Evolutionary conservation across 2,888 invertebrate genomes (phyloP), one percentile per base, ranked within the genome.

Genomic region (Xanthorhoe designata): DNA sequence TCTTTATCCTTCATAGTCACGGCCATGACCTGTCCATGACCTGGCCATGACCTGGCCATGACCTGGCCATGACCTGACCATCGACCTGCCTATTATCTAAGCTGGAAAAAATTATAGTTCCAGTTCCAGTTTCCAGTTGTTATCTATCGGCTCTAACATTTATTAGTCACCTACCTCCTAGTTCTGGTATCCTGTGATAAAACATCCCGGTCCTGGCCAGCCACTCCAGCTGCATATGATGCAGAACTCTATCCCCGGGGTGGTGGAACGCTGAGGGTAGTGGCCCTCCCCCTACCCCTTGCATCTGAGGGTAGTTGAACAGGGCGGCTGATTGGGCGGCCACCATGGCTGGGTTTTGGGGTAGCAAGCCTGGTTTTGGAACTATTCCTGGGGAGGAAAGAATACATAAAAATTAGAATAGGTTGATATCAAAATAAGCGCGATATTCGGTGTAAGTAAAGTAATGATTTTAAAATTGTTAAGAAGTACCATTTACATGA

Each of bases 151-250:
- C n/a, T n/a, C n/a, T n/a, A n/a, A n/a, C n/a, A n/a, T n/a, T n/a
- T 24, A 24, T 24, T 1, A 24, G 24, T 24, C 1, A 58, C 66
- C 94, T 75, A 96, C 97, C 97, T 79, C 97, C 95, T 58, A 98
- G 87, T 81, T 98, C 98, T 0, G 98, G 97, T 80, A 98, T 94
- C 83, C 98, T 94, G 50, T 98, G 98, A 83, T 98, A 98, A 75
- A 98, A 95, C 97, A 98, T 98, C 24, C 98, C 98, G 3, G 98
- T 97, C 77, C 98, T 95, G 5, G 98, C 98, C 71, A 98, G 93
- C 96, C 98, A 98, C 87, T 98, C 98, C 71, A 98, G 94, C 87
- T 97, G 97, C 93, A 97, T 96, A 78, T 97, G 96, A 77, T 97
- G 97, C 45, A 96, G 94, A 62, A 96, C 96, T 35, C 91, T 68